These are phyloP conservation scores for Pristionchus pacificus DNA, from an alignment of 1,140 invertebrate genomes.

Conservation along the genomic window DNA sequence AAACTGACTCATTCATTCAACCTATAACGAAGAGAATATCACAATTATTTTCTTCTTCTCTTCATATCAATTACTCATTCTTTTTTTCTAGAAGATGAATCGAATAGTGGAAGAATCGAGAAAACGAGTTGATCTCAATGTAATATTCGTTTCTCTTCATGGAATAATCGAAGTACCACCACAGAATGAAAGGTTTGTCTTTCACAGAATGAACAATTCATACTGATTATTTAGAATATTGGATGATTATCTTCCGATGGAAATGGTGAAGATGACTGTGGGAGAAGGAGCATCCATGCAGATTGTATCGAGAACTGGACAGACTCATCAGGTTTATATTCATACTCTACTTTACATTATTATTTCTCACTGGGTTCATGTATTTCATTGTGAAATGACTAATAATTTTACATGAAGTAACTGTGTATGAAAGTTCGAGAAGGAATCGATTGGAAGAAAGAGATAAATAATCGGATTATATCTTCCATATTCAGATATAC, in stretches of 20 bases:
- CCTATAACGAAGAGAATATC: no score
- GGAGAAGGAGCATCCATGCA: slow-evolving; percentile 25
- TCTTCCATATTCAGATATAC: slow-evolving; percentile 13
- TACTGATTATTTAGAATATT: slow-evolving; percentile 19
- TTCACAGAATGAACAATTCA: not conserved
- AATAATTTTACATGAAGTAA: slow-evolving; percentile 1
- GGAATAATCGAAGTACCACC: slow-evolving; percentile 20
- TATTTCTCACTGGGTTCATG: not conserved
- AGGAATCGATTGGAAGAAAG: no score
- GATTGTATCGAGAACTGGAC: slow-evolving; percentile 20
- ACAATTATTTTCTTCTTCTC: no score
- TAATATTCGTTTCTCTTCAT: slow-evolving; percentile 27
- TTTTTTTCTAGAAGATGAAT: no score
- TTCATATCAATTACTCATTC: no score
- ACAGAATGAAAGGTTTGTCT: slow-evolving; percentile 21
- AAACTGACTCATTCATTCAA: no score
- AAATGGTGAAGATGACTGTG: slow-evolving; percentile 26
- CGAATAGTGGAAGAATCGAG: not conserved
- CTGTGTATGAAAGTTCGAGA: no score
- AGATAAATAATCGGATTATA: no score
- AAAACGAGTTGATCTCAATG: slow-evolving; percentile 18
- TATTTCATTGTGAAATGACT: not conserved
- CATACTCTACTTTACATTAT: no score
- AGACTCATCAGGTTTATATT: slow-evolving; percentile 29
- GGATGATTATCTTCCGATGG: slow-evolving; percentile 29